Base-by-base conservation (phyloP, 2,888 invertebrate species). In the Thymelicus sylvestris region DNA sequence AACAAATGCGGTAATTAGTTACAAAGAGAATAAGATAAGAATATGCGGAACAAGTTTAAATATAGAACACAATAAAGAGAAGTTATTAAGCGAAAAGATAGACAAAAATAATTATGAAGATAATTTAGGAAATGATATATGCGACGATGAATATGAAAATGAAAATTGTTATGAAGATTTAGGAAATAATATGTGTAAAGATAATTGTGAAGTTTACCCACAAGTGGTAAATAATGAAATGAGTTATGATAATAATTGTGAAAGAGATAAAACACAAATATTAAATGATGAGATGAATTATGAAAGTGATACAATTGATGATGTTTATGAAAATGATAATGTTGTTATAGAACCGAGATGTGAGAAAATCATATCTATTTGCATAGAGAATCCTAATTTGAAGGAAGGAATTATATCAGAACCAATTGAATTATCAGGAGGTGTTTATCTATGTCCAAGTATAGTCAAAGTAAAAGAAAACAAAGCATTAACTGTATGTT, bases 371-470 rank as follows among this genome's bases (percentile, higher is more conserved):
- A 65, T 72, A 24, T 67, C 63, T 39, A 61, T 65, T 61, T 50
- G 60, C 62, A 48, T 66, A 66, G 66, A 68, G 24, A 64, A 61
- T 19, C 7, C 41, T 67, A 50, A 71, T 67, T 71, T 71, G 50
- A 70, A 66, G 59, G 64, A 64, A 64, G 50, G 64, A 55, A 19
- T 71, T 19, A 66, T 71, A 71, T 39, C 66, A 44, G 71, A 71
- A 63, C 66, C 66, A 66, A 72, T 72, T 31, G 65, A 72, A 65
- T 65, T 72, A 72, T 67, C 52, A 52, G 67, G 67, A 7, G 72
- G 72, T 65, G 65, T 72, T 65, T 72, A 72, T 72, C 60, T 72
- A 61, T 66, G 70, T 63, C 69, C 63, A 41, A 67, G 67, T 64
- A 67, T 72, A 48, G 72, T 67, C 15, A 67, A 59, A 64, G 67